Evolutionary conservation across 2,113 vertebrate species (phyloP).

Genomic region (Zosterops japonicus): DNA sequence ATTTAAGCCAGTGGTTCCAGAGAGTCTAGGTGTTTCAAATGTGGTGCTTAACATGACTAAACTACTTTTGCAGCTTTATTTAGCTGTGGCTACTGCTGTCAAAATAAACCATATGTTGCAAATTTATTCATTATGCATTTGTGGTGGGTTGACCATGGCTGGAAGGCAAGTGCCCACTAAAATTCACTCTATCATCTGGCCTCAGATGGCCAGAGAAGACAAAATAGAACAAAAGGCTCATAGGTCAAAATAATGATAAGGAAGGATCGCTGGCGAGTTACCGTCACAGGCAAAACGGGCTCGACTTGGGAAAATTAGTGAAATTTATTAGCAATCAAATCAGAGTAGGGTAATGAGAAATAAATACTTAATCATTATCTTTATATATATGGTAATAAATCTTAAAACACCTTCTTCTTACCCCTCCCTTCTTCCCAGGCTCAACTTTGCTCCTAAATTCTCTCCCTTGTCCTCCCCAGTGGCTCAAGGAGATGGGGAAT

Average conservation of each 20-base stretch:
- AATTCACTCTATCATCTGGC: background rate
- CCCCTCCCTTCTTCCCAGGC: background rate
- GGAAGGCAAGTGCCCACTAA: background rate
- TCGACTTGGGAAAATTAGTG: background rate
- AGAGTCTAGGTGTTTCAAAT: slow-evolving; percentile 9
- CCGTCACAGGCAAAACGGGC: background rate
- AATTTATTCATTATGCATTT: slow-evolving; percentile 10
- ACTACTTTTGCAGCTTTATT: background rate
- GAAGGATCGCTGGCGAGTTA: background rate
- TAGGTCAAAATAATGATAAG: background rate
- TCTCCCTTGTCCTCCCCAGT: background rate
- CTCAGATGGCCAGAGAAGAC: background rate
- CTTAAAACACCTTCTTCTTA: background rate
- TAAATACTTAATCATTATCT: background rate
- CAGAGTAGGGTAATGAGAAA: background rate
- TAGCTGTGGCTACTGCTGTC: background rate
- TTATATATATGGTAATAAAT: background rate
- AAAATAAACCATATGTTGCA: slow-evolving; percentile 2
- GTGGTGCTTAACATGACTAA: background rate
- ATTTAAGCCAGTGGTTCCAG: background rate
- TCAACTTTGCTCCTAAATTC: background rate
- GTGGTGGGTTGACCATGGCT: background rate
- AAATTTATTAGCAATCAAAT: background rate
- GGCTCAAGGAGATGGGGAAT: background rate
- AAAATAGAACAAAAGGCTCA: background rate